A percentile compares a stretch with the other conserved stretches of the same genome.
Evolutionary conservation across 2,797 vertebrate species (phyloP).

Genomic region (Alosa sapidissima): DNA sequence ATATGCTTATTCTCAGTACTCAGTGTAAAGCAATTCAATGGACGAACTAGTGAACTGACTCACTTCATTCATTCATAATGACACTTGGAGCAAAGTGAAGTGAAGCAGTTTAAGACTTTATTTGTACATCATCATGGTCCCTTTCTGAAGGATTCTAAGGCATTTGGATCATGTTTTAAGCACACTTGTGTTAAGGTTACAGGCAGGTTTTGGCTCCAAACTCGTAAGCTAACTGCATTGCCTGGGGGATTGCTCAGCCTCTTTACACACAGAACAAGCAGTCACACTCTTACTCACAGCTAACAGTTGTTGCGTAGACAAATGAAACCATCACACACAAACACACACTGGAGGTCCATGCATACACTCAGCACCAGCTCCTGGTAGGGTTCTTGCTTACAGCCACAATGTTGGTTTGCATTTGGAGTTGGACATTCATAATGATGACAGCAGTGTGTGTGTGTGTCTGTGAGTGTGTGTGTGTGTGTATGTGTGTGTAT

Average conservation of each 20-base stretch:
- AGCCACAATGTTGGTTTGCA: too few relatives aligned
- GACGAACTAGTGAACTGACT: too few relatives aligned
- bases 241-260: neutral
- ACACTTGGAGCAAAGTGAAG: neutral
- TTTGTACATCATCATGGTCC: slow-evolving; percentile 31
- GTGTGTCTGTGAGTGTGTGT: neutral
- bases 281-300: too few relatives aligned
- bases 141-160: slow-evolving; percentile 42
- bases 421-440: slow-evolving; percentile 23
- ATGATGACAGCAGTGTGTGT: neutral
- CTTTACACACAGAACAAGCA: neutral
- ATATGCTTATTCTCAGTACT: too few relatives aligned
- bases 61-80: too few relatives aligned
- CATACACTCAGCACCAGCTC: neutral
- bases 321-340: neutral
- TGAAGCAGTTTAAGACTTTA: slow-evolving; percentile 42
- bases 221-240: slow-evolving; percentile 30
- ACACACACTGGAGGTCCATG: neutral
- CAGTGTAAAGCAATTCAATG: too few relatives aligned
- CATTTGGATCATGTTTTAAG: slow-evolving; percentile 39
- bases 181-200: slow-evolving; percentile 40
- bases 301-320: too few relatives aligned
- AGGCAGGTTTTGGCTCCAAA: slow-evolving; percentile 43
- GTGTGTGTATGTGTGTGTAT: too few relatives aligned
- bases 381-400: too few relatives aligned